phyloP scores from a whole-genome alignment of 2,888 invertebrate species.

The Epistrophe eligans region DNA sequence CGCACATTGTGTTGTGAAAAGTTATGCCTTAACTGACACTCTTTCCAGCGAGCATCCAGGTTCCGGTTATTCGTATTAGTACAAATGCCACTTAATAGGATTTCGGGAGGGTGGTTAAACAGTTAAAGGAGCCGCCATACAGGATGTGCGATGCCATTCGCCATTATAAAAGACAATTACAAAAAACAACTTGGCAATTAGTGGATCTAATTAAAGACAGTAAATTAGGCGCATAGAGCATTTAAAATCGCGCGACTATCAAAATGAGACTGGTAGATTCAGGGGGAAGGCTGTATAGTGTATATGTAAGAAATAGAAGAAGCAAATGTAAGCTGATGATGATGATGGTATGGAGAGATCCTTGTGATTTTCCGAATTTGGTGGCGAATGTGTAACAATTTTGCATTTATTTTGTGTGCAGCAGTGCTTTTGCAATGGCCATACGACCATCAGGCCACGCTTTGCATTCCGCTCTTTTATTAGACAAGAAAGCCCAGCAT shows the following conservation, averaged over 20 bases:
- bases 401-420: conserved; percentile 62
- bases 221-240: conserved; percentile 78
- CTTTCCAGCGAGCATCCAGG: conserved; percentile 8
- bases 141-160: conserved; percentile 68
- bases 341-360: conserved; percentile 26
- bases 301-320: conserved; percentile 1
- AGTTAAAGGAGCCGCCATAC: conserved; percentile 51
- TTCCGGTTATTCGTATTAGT: conserved; percentile 43
- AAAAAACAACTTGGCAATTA: conserved; percentile 79
- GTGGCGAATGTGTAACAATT: conserved; percentile 58
- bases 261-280: conserved; percentile 38
- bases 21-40: conserved; percentile 57
- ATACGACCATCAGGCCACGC: conserved; percentile 17
- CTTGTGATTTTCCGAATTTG: conserved; percentile 52
- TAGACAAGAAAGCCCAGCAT: conserved; percentile 14
- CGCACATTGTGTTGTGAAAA: conserved; percentile 56
- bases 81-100: conserved; percentile 45
- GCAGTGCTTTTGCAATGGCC: conserved; percentile 45
- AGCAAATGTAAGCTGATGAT: conserved; percentile 5
- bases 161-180: conserved; percentile 77
- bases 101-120: conserved; percentile 22
- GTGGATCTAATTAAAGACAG: conserved; percentile 80
- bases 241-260: conserved; percentile 73
- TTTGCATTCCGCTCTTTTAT: conserved; percentile 32
- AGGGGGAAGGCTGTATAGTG: neutral